phyloP scores from a whole-genome alignment of 2,113 vertebrate genomes.

The Amazona guildingii region DNA sequence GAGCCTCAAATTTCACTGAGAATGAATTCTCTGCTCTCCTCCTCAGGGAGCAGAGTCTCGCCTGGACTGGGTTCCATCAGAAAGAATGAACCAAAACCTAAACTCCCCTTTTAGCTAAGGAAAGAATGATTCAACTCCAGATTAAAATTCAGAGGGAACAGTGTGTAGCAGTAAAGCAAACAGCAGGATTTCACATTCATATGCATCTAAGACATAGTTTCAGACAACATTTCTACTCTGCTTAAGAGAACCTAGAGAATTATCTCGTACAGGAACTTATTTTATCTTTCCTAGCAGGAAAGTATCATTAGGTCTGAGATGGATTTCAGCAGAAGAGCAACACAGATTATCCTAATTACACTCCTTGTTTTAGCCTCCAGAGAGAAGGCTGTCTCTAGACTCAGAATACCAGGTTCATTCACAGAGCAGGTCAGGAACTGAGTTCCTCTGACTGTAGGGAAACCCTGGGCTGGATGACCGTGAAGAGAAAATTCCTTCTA shows the following conservation, averaged over 20 bases:
- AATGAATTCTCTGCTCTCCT: slow-evolving; percentile 37
- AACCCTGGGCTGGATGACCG: not conserved
- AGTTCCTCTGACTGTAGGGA: not conserved
- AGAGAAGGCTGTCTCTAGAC: not conserved
- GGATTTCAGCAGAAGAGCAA: slow-evolving; percentile 17
- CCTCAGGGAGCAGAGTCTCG: not conserved
- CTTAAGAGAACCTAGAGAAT: not conserved
- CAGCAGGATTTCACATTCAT: not conserved
- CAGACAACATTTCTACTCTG: not conserved
- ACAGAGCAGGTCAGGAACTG: not conserved
- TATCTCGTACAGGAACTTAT: not conserved
- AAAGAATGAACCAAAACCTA: not conserved
- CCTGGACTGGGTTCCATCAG: not conserved
- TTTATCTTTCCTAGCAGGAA: slow-evolving; percentile 31
- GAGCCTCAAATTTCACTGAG: slow-evolving; percentile 27
- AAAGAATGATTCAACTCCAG: not conserved
- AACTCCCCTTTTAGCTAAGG: not conserved
- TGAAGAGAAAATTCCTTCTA: not conserved
- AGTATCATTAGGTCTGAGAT: slow-evolving; percentile 8
- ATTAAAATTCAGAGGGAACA: not conserved
- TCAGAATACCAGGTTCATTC: not conserved
- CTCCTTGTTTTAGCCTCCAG: not conserved
- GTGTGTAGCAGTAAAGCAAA: not conserved
- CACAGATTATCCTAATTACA: not conserved
- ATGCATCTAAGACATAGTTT: not conserved